Evolutionary conservation across 2,888 invertebrate species (phyloP).

Genomic region (Physocephala rufipes): DNA sequence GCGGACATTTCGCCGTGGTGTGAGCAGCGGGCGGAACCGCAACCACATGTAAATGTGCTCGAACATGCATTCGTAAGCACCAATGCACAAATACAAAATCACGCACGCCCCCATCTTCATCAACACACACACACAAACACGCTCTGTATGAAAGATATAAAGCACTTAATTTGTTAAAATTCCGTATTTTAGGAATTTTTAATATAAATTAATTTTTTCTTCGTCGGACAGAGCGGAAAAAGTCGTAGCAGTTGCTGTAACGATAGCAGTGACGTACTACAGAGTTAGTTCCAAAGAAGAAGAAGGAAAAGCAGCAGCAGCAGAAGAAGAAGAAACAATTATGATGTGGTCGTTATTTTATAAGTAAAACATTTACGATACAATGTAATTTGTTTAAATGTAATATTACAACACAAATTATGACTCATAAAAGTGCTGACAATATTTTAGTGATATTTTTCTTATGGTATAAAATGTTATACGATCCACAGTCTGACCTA

Average conservation of each 20-base stretch:
- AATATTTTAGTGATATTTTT: constrained; percentile 27
- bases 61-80: neutral
- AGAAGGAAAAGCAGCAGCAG: neutral
- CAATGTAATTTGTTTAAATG: neutral
- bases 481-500: too few relatives aligned
- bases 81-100: neutral
- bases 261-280: neutral
- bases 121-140: neutral
- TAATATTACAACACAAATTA: too few relatives aligned
- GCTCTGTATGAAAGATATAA: neutral
- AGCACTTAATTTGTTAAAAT: constrained; percentile 26
- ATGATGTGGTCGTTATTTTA: neutral
- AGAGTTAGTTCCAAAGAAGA: too few relatives aligned
- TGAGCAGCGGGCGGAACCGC: constrained; percentile 15
- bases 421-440: constrained; percentile 6
- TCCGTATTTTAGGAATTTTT: constrained; percentile 32
- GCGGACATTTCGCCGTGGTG: neutral
- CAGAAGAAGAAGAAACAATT: neutral
- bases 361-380: neutral
- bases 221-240: neutral
- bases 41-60: neutral
- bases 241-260: neutral
- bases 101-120: neutral
- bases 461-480: constrained; percentile 29
- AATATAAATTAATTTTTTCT: constrained; percentile 34